A percentile compares a stretch with the other conserved stretches of the same genome.
These are phyloP conservation scores for Botia almorhae DNA, from an alignment of 2,797 vertebrate species.

Conservation along the genomic window DNA sequence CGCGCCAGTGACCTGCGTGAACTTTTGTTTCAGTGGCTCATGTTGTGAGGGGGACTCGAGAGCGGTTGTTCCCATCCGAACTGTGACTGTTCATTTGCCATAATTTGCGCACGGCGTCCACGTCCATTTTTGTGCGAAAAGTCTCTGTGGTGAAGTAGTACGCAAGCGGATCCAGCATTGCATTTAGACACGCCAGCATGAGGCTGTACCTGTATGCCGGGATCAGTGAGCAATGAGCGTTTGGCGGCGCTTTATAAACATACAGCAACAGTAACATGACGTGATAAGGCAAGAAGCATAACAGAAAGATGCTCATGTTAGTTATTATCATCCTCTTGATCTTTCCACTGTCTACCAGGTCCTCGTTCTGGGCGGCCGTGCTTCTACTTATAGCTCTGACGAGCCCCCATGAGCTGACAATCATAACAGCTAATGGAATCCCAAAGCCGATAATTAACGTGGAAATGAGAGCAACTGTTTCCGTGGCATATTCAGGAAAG, in stretches of 20 bases:
- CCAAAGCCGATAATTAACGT: conserved; percentile 69
- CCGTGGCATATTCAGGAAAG: conserved; percentile 60
- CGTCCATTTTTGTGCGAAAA: conserved; percentile 66
- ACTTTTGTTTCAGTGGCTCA: background rate
- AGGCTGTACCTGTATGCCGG: conserved; percentile 63
- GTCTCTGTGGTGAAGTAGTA: conserved; percentile 81
- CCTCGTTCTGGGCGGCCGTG: conserved; percentile 64
- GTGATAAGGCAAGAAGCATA: conserved; percentile 80
- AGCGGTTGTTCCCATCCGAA: conserved; percentile 50
- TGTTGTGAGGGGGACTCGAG: conserved; percentile 40
- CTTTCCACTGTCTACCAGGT: conserved; percentile 70
- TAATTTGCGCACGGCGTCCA: conserved; percentile 51
- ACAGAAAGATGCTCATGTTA: conserved; percentile 72
- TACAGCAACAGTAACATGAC: conserved; percentile 60
- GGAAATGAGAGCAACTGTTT: conserved; percentile 31
- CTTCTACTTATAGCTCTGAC: conserved; percentile 68
- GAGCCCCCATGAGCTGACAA: conserved; percentile 72
- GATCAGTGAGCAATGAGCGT: background rate
- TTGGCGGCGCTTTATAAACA: rapidly evolving
- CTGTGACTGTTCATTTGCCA: conserved; percentile 61
- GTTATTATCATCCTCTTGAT: conserved; percentile 71
- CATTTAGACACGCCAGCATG: conserved; percentile 73
- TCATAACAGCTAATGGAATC: conserved; percentile 70
- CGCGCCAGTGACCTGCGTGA: too few species aligned
- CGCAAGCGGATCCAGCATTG: conserved; percentile 73